These are phyloP conservation scores for Podarcis siculus DNA, from an alignment of 2,797 vertebrate species.

Conservation along the genomic window DNA sequence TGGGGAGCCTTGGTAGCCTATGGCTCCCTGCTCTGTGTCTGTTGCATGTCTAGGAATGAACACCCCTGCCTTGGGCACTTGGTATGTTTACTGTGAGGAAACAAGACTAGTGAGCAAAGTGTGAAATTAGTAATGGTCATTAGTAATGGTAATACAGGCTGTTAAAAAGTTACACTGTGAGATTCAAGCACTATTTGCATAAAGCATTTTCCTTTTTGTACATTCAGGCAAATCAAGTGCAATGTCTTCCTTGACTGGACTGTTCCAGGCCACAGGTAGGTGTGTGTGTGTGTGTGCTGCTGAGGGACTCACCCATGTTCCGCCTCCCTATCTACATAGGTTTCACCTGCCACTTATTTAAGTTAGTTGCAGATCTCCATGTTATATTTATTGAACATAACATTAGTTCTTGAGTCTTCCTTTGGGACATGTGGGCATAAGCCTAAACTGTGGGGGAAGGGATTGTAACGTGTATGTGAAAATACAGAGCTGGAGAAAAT, in stretches of 20 bases:
- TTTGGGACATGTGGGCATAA: too few species aligned
- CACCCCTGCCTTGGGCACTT: neutral
- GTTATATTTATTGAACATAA: too few species aligned
- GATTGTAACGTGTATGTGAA: too few species aligned
- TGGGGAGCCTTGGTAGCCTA: neutral
- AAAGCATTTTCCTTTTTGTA: neutral
- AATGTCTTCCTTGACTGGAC: neutral
- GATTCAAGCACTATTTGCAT: neutral
- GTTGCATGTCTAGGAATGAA: neutral
- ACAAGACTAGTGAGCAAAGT: neutral
- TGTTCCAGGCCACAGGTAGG: neutral
- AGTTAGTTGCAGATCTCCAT: too few species aligned
- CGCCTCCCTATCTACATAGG: too few species aligned
- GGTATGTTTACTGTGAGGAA: neutral
- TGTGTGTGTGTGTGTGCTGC: neutral
- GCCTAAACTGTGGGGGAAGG: too few species aligned
- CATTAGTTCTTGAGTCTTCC: too few species aligned
- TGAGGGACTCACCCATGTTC: neutral
- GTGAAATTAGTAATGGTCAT: too few species aligned
- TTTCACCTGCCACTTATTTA: neutral
- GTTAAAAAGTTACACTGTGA: neutral
- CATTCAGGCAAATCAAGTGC: neutral
- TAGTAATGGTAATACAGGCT: neutral
- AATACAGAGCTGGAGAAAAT: too few species aligned
- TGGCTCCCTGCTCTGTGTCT: neutral